These are phyloP conservation scores for Pinna nobilis DNA, from an alignment of 1,140 invertebrate genomes.

Conservation along the genomic window DNA sequence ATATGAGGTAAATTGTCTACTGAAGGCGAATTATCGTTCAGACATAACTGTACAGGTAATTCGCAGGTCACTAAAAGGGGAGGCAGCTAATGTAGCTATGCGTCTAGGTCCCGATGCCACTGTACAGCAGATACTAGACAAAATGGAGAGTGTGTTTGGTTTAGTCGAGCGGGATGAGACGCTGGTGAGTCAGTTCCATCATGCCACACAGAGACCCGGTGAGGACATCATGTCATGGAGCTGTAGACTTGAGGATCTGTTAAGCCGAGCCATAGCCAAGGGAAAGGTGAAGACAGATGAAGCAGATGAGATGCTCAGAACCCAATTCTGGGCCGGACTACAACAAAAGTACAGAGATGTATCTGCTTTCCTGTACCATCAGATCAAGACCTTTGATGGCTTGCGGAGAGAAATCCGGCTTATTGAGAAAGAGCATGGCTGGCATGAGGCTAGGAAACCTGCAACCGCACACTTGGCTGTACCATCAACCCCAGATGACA, in stretches of 20 bases:
- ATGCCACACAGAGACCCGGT: conserved; percentile 11
- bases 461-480: not conserved
- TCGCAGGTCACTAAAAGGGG: conserved; percentile 9
- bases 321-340: not conserved
- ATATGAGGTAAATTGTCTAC: not conserved
- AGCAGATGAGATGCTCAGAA: conserved; percentile 7
- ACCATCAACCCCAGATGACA: not conserved
- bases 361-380: not conserved
- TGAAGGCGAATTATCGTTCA: not conserved
- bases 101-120: not conserved
- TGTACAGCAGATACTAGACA: not conserved
- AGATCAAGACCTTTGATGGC: not conserved
- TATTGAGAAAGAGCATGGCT: conserved; percentile 8
- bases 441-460: not conserved
- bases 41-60: not conserved
- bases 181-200: not conserved
- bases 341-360: not conserved
- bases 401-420: not conserved
- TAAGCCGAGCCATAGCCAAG: not conserved
- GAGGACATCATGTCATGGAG: conserved; percentile 23
- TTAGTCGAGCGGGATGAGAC: not conserved
- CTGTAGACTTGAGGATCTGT: conserved; percentile 10
- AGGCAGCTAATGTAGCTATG: not conserved
- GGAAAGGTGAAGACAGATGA: not conserved
- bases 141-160: conserved; percentile 5